phyloP scores from a whole-genome alignment of 2,888 invertebrate genomes.

The Timema cristinae region DNA sequence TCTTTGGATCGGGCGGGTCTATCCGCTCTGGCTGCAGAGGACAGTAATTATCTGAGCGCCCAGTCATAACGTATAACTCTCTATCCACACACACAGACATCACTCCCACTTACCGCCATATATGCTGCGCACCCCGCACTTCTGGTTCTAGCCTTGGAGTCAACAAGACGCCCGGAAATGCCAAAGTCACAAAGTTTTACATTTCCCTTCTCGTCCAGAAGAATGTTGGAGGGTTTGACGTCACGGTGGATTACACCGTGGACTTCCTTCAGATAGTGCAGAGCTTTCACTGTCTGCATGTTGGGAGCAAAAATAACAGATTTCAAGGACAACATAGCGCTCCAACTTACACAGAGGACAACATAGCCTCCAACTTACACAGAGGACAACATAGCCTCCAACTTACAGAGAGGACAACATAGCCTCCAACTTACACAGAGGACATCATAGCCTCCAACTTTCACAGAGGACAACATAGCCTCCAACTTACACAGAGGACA shows the following conservation, averaged over 20 bases:
- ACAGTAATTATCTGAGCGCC: no score
- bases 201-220: constrained; percentile 90
- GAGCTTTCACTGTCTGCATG: constrained; percentile 84
- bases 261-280: constrained; percentile 94
- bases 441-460: no score
- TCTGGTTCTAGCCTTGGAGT: constrained; percentile 95
- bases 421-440: not conserved
- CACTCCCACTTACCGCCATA: constrained; percentile 73
- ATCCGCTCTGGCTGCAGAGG: constrained; percentile 85
- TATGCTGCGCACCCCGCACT: constrained; percentile 99
- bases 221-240: constrained; percentile 97
- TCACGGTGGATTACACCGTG: constrained; percentile 98
- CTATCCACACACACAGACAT: no score
- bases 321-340: not conserved
- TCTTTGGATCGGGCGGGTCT: constrained; percentile 86
- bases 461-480: no score
- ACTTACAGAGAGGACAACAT: no score
- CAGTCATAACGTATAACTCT: no score
- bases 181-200: constrained; percentile 99
- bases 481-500: not conserved
- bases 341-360: not conserved
- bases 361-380: not conserved
- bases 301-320: constrained; percentile 32
- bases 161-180: constrained; percentile 95
- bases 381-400: no score